These are phyloP conservation scores for Meda fulgida DNA, from an alignment of 2,797 vertebrate genomes.

Conservation along the genomic window DNA sequence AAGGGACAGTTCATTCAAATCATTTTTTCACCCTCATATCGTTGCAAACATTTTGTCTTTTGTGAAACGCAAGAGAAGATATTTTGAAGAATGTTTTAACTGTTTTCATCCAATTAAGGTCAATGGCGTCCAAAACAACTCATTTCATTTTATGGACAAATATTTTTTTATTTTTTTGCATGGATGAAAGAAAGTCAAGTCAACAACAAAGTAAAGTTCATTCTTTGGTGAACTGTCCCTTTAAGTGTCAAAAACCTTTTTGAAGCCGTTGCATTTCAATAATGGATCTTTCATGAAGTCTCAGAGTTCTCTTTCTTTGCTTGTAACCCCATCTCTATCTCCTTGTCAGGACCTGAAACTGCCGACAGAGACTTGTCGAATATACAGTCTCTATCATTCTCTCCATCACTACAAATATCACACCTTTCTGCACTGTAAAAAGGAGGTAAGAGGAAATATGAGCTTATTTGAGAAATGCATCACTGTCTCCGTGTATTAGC, in stretches of 20 bases:
- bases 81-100: not conserved
- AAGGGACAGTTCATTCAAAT: not conserved
- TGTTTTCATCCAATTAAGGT: not conserved
- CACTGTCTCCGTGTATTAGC: not conserved
- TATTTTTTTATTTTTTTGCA: not conserved
- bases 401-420: slow-evolving; percentile 95
- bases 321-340: slow-evolving; percentile 8
- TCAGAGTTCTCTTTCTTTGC: slow-evolving; percentile 17
- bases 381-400: slow-evolving; percentile 90
- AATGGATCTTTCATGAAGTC: not conserved
- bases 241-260: not conserved
- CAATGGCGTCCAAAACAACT: not conserved
- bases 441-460: slow-evolving; percentile 79
- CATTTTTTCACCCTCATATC: not conserved
- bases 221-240: not conserved
- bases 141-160: not conserved
- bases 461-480: slow-evolving; percentile 6
- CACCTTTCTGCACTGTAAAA: slow-evolving; percentile 92
- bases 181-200: no score
- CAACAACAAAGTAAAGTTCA: not conserved
- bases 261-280: not conserved
- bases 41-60: not conserved
- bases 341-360: slow-evolving; percentile 85
- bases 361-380: slow-evolving; percentile 83
- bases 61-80: not conserved